phyloP scores from a whole-genome alignment of 2,797 vertebrate genomes.

The Hypotaenidia okinawae region DNA sequence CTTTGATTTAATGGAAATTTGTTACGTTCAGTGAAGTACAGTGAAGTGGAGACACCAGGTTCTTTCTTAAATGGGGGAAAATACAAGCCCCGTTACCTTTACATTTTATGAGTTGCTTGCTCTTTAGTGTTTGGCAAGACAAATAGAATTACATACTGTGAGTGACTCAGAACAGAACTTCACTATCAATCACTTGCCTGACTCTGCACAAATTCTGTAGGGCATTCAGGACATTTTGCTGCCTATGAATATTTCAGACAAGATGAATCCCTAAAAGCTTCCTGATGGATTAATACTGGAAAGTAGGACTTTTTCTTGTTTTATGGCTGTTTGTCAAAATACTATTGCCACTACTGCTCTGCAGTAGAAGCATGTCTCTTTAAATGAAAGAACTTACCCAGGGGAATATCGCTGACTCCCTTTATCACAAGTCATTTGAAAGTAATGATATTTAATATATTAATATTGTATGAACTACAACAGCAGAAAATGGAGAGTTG shows the following conservation, averaged over 20 bases:
- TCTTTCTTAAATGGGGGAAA: constrained; percentile 73
- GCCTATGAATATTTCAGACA: constrained; percentile 87
- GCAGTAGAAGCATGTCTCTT: constrained; percentile 57
- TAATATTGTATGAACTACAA: constrained; percentile 67
- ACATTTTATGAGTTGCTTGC: constrained; percentile 79
- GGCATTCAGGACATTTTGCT: constrained; percentile 86
- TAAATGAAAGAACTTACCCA: constrained; percentile 50
- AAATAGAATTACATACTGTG: constrained; percentile 84
- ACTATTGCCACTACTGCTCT: constrained; percentile 48
- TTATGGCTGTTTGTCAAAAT: constrained; percentile 77
- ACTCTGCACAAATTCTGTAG: constrained; percentile 83
- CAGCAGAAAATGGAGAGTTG: constrained; percentile 61
- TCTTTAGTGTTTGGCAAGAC: constrained; percentile 82
- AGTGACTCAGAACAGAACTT: constrained; percentile 81
- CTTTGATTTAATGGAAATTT: constrained; percentile 70
- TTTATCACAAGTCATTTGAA: constrained; percentile 70
- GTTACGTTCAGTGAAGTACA: constrained; percentile 36
- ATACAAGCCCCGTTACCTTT: constrained; percentile 74
- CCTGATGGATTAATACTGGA: constrained; percentile 80
- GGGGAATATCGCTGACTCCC: constrained; percentile 36
- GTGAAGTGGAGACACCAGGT: constrained; percentile 44
- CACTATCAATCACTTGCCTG: constrained; percentile 82
- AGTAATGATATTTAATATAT: constrained; percentile 74
- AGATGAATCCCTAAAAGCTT: constrained; percentile 80
- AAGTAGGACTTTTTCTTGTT: constrained; percentile 69